A percentile compares a stretch with the other conserved stretches of the same genome.
phyloP scores from a whole-genome alignment of 2,113 vertebrate species.

The Aptenodytes patagonicus region DNA sequence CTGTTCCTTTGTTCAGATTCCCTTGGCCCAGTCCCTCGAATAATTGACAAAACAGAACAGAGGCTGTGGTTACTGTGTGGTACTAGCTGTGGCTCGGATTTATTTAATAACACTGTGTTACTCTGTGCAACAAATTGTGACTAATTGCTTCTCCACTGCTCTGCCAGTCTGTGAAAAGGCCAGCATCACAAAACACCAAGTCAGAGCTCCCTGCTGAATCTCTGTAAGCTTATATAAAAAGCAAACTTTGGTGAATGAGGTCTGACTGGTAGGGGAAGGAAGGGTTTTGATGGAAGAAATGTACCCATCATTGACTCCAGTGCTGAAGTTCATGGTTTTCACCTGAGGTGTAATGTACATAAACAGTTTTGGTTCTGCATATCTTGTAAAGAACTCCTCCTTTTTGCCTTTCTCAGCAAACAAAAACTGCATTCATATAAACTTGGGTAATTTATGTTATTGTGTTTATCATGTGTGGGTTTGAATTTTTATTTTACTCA shows the following conservation, averaged over 20 bases:
- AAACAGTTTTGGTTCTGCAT: background rate
- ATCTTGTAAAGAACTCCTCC: background rate
- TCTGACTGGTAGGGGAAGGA: background rate
- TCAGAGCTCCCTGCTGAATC: background rate
- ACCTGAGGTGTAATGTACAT: background rate
- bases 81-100: background rate
- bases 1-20: background rate
- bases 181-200: background rate
- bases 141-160: background rate
- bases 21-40: background rate
- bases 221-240: background rate
- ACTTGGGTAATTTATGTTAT: background rate
- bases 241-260: background rate
- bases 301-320: background rate
- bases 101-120: background rate
- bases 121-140: background rate
- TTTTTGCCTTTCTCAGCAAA: background rate
- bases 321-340: background rate
- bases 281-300: background rate
- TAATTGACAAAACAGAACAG: background rate
- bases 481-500: background rate
- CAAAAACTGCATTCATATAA: background rate
- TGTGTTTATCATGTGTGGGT: background rate
- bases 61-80: background rate
- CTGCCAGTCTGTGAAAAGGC: background rate